Evolutionary conservation across 2,113 vertebrate species (phyloP).

Genomic region (Tachycineta bicolor): DNA sequence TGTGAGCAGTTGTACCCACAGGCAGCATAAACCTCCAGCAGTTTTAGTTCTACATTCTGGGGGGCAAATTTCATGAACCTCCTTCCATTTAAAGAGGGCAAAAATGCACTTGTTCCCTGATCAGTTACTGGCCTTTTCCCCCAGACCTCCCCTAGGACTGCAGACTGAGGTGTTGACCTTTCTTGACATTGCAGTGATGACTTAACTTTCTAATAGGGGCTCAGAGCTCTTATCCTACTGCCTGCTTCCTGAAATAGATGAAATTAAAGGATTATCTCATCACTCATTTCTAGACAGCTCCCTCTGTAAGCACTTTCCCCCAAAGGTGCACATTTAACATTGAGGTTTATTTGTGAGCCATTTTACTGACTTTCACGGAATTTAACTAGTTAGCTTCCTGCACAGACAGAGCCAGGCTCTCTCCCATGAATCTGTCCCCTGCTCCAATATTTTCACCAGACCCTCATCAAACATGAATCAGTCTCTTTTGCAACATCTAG

Average conservation of each 20-base stretch:
- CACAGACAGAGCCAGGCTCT: not conserved
- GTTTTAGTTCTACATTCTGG: not conserved
- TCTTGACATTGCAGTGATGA: conserved; percentile 39
- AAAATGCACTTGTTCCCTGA: not conserved
- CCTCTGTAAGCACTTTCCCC: not conserved
- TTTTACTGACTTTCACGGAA: not conserved
- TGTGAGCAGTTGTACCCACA: not conserved
- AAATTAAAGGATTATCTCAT: conserved; percentile 70
- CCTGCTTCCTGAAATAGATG: conserved; percentile 71
- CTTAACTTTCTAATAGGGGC: conserved; percentile 41
- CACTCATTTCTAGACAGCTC: not conserved
- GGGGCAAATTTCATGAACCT: not conserved
- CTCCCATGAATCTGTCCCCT: not conserved
- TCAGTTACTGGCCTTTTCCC: not conserved
- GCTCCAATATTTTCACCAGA: not conserved
- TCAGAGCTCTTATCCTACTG: conserved; percentile 48
- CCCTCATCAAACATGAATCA: not conserved
- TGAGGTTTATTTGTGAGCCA: not conserved
- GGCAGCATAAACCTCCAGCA: not conserved
- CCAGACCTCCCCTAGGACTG: not conserved
- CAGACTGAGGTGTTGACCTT: not conserved
- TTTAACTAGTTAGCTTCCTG: not conserved
- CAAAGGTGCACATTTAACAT: not conserved
- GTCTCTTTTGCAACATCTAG: not conserved
- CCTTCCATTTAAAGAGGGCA: not conserved